phyloP scores from a whole-genome alignment of 2,113 vertebrate species.

The Petaurus breviceps region DNA sequence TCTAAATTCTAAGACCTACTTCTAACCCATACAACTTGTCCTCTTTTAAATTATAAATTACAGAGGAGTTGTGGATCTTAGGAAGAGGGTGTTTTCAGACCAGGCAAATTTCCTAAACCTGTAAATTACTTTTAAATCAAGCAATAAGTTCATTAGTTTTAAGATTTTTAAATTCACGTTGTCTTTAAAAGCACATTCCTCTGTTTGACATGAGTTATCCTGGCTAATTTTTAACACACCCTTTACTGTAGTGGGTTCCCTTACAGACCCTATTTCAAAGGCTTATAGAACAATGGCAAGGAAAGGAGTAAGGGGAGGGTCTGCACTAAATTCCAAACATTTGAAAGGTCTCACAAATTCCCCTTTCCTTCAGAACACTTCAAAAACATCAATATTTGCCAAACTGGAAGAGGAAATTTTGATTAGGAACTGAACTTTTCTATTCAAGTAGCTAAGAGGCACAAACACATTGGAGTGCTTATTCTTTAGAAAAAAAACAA shows the following conservation, averaged over 20 bases:
- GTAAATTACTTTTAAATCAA: not conserved
- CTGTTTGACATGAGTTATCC: not conserved
- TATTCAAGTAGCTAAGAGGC: constrained; percentile 53
- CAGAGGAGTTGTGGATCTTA: not conserved
- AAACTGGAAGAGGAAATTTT: constrained; percentile 77
- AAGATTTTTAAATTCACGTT: not conserved
- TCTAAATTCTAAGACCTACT: not conserved
- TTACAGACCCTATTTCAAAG: constrained; percentile 65
- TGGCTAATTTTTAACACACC: constrained; percentile 39
- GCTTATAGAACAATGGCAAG: constrained; percentile 65
- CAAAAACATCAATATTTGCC: constrained; percentile 71
- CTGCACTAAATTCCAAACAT: constrained; percentile 70
- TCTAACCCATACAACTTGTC: not conserved
- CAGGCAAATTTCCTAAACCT: not conserved
- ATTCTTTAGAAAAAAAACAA: constrained; percentile 51
- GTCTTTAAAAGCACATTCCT: not conserved
- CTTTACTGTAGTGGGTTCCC: not conserved
- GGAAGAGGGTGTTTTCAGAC: not conserved
- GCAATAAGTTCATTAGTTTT: not conserved
- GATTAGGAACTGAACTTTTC: constrained; percentile 69
- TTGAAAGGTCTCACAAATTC: constrained; percentile 53
- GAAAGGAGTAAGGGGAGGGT: constrained; percentile 49
- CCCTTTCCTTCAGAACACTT: constrained; percentile 70
- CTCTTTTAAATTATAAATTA: not conserved
- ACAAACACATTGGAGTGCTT: constrained; percentile 49